These are phyloP conservation scores for Protaetia brevitarsis DNA, from an alignment of 1,140 invertebrate genomes.

Conservation along the genomic window DNA sequence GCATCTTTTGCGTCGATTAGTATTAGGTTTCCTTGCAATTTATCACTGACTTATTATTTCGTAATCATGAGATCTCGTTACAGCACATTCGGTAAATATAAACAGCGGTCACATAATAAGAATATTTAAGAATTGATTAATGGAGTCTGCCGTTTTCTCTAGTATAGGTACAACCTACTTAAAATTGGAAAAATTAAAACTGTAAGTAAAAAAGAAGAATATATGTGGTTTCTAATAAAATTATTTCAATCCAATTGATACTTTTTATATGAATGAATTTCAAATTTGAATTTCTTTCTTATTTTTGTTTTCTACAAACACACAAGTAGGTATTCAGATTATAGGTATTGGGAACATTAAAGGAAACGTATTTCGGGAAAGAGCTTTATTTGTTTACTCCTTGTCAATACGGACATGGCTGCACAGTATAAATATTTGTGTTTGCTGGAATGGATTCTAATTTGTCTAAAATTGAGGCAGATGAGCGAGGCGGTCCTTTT, in stretches of 20 bases:
- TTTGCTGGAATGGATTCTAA: constrained; percentile 1
- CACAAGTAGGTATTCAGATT: neutral
- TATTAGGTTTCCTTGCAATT: constrained; percentile 2
- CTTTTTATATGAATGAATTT: too few species aligned
- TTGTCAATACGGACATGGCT: neutral
- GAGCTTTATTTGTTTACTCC: constrained; percentile 2
- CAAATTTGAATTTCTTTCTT: too few species aligned
- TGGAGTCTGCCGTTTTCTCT: too few species aligned
- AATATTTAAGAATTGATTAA: neutral
- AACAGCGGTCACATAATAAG: neutral
- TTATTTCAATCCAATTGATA: too few species aligned
- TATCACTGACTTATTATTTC: neutral
- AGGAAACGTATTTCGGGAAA: neutral
- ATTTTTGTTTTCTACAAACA: neutral
- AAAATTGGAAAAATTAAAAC: too few species aligned
- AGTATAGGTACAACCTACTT: too few species aligned
- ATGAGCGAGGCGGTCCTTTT: constrained; percentile 17
- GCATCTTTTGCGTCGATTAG: neutral
- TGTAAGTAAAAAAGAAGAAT: too few species aligned
- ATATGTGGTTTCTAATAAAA: too few species aligned
- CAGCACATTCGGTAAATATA: neutral
- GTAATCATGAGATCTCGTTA: neutral
- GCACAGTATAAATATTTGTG: neutral
- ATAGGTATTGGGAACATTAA: neutral
- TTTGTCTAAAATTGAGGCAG: constrained; percentile 21